Conservation (phyloP, 2,113 vertebrate genomes). For the Phylloscopus trochilus region DNA sequence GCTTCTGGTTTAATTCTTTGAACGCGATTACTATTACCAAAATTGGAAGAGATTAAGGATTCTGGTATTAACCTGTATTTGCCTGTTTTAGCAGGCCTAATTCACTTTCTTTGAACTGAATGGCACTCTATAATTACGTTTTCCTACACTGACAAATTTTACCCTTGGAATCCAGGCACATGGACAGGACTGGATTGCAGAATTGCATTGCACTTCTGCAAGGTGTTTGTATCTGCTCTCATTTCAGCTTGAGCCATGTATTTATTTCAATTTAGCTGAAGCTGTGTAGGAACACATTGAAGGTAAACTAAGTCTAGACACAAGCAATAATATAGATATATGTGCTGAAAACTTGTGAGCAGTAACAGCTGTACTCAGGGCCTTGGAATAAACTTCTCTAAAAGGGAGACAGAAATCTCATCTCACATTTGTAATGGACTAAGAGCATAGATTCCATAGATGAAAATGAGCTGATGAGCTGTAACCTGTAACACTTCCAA, state of each 20-base stretch:
- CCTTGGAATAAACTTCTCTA: background rate
- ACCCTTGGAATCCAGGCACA: background rate
- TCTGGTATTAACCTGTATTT: background rate
- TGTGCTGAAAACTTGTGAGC: background rate
- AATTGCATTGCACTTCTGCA: background rate
- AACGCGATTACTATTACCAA: background rate
- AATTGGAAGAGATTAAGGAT: background rate
- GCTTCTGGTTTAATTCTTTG: background rate
- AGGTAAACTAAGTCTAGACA: background rate
- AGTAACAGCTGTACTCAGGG: background rate
- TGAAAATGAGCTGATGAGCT: background rate
- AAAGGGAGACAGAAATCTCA: background rate
- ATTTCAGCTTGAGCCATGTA: background rate
- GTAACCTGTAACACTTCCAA: background rate
- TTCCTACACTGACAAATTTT: background rate
- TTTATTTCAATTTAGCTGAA: constrained; percentile 24
- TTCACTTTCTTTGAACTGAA: background rate
- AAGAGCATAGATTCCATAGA: background rate
- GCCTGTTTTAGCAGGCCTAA: background rate
- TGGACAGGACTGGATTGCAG: background rate
- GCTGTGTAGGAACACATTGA: background rate
- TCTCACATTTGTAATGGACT: background rate
- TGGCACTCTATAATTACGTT: background rate
- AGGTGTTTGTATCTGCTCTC: background rate
- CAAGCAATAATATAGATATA: background rate